Evolutionary conservation across 2,797 vertebrate species (phyloP).

Genomic region (Pelodytes ibericus): DNA sequence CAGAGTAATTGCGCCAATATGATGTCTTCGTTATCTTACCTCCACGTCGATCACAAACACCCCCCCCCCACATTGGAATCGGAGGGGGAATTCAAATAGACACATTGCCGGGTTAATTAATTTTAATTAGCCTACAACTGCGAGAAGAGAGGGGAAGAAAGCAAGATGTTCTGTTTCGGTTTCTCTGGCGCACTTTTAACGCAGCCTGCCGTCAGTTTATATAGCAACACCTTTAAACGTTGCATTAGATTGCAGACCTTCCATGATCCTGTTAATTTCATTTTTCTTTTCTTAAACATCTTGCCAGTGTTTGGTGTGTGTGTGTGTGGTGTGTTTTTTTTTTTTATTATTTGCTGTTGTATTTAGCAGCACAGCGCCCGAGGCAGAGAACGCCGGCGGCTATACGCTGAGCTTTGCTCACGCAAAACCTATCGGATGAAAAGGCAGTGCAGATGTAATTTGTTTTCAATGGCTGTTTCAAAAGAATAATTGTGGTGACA

Average conservation of each 20-base stretch:
- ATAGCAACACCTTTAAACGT: slow-evolving; percentile 31
- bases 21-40: not conserved
- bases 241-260: slow-evolving; percentile 26
- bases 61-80: not conserved
- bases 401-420: slow-evolving; percentile 92
- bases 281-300: slow-evolving; percentile 61
- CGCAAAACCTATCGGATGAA: slow-evolving; percentile 94
- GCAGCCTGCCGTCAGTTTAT: not conserved
- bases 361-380: slow-evolving; percentile 79
- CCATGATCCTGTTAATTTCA: slow-evolving; percentile 59
- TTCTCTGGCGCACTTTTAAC: not conserved
- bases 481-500: slow-evolving; percentile 99
- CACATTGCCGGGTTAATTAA: slow-evolving; percentile 29
- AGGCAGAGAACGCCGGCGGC: slow-evolving; percentile 74
- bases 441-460: slow-evolving; percentile 99
- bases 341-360: slow-evolving; percentile 71
- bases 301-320: slow-evolving; percentile 57
- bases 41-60: not conserved
- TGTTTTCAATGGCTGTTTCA: slow-evolving; percentile 99
- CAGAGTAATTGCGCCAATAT: not conserved
- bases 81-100: not conserved
- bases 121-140: slow-evolving; percentile 35
- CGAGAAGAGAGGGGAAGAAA: slow-evolving; percentile 1
- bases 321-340: too few species aligned
- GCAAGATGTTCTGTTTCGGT: not conserved